A percentile compares a stretch with the other conserved stretches of the same genome.
Evolutionary conservation across 2,113 vertebrate species (phyloP).

Genomic region (Gobiocypris rarus): DNA sequence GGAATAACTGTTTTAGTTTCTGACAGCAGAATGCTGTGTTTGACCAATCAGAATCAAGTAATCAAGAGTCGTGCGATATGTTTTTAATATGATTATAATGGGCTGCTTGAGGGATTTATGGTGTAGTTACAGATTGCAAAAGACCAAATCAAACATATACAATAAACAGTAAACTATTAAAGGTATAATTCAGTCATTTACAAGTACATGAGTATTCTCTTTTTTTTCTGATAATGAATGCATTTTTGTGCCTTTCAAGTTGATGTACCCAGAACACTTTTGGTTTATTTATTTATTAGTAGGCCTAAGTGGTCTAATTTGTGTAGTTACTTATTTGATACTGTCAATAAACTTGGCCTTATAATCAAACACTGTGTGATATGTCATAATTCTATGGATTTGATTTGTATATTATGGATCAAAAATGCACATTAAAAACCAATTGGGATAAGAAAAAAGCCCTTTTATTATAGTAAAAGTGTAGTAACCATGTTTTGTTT

Average conservation of each 20-base stretch:
- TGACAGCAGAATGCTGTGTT: neutral
- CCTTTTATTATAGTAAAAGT: no score
- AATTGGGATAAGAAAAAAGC: neutral
- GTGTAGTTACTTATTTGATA: neutral
- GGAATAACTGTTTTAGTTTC: no score
- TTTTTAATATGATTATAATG: neutral
- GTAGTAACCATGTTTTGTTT: no score
- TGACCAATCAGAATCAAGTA: slow-evolving; percentile 9
- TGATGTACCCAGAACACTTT: neutral
- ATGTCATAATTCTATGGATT: neutral
- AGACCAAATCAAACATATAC: neutral
- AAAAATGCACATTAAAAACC: neutral
- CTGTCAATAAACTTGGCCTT: neutral
- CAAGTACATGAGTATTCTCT: neutral
- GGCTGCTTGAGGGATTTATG: neutral
- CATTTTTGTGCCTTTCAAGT: neutral
- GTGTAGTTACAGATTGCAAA: neutral
- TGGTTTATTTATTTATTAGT: neutral
- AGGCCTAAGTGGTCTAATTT: neutral
- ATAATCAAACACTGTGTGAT: neutral
- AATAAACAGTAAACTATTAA: neutral
- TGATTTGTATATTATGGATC: neutral
- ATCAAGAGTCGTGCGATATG: neutral
- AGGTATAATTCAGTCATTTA: neutral
- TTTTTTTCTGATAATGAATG: neutral